phyloP scores from a whole-genome alignment of 2,113 vertebrate species.

The Protobothrops flavoviridis region DNA sequence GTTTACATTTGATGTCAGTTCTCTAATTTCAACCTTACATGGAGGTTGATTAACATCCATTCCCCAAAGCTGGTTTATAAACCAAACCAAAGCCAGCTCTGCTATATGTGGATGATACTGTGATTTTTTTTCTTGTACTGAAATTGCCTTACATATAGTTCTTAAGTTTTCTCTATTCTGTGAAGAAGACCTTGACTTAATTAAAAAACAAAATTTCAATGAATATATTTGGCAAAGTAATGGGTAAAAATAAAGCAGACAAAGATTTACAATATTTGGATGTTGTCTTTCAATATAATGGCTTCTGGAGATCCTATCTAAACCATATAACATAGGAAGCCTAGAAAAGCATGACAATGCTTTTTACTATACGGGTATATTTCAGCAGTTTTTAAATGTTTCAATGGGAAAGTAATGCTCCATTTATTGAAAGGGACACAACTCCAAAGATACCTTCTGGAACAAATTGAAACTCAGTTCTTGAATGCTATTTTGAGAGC shows the following conservation, averaged over 20 bases:
- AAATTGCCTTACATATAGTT: background rate
- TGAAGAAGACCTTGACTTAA: background rate
- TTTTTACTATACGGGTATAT: background rate
- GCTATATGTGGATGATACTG: background rate
- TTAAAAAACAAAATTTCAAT: background rate
- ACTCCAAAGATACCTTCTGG: background rate
- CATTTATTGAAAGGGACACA: background rate
- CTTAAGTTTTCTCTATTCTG: background rate
- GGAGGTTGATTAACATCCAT: background rate
- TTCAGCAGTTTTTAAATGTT: background rate
- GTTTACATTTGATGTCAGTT: background rate
- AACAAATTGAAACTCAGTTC: background rate
- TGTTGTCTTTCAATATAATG: background rate
- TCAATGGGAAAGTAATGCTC: background rate
- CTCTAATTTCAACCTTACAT: background rate
- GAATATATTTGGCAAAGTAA: background rate
- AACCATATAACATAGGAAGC: background rate
- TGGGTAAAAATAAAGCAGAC: background rate
- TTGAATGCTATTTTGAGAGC: background rate
- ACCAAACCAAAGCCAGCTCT: background rate
- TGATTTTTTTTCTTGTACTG: background rate
- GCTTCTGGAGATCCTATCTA: background rate
- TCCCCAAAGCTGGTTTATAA: background rate
- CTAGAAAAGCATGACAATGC: background rate
- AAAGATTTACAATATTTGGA: background rate